These are phyloP conservation scores for Aurelia coerulea DNA, from an alignment of 30 jellyfish, hydroid and myxozoan genomes.

Conservation along the genomic window DNA sequence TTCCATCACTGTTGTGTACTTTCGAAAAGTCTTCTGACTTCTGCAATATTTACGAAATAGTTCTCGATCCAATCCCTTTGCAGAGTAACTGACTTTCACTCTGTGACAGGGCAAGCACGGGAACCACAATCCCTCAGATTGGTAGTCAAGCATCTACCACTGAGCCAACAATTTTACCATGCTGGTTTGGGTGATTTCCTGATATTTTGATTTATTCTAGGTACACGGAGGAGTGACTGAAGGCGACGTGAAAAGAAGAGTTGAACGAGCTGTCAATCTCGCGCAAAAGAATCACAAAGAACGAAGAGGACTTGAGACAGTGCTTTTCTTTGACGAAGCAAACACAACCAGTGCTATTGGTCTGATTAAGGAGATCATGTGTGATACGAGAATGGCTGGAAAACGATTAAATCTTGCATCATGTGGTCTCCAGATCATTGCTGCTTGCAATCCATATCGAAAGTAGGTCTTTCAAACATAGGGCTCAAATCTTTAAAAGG, in stretches of 20 bases:
- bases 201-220: background rate
- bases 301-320: conserved; percentile 25
- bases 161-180: background rate
- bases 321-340: conserved; percentile 68
- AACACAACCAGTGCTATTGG: conserved; percentile 81
- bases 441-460: conserved; percentile 82
- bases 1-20: too few species aligned
- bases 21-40: too few species aligned
- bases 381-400: conserved; percentile 69
- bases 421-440: conserved; percentile 60
- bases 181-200: too few species aligned
- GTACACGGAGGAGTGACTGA: conserved; percentile 85
- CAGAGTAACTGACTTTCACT: too few species aligned
- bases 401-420: conserved; percentile 49
- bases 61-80: too few species aligned
- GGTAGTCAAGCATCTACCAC: background rate
- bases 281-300: conserved; percentile 42
- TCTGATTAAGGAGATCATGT: conserved; percentile 62
- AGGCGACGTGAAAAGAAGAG: conserved; percentile 39
- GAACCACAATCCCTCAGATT: background rate
- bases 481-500: too few species aligned
- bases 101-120: too few species aligned
- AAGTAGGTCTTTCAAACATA: conserved; percentile 8
- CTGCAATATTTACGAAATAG: too few species aligned
- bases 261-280: conserved; percentile 49